Conservation (phyloP, 2,113 vertebrate species). For the Leiothrix lutea region DNA sequence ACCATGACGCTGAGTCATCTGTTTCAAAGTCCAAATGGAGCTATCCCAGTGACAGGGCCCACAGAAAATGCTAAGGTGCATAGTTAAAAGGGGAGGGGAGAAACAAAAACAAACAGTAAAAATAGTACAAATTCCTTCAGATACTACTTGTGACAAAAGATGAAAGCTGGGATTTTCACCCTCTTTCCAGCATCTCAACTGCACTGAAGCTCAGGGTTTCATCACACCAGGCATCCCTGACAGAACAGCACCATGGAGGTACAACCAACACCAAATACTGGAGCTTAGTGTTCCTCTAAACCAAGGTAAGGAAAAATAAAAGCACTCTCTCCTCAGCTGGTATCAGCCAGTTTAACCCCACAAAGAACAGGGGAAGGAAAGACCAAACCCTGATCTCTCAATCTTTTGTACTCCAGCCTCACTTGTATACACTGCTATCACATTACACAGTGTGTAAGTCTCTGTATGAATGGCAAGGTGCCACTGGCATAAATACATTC, state of each 20-base stretch:
- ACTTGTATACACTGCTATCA: neutral
- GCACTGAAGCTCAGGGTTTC: neutral
- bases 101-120: constrained; percentile 66
- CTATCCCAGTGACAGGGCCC: constrained; percentile 19
- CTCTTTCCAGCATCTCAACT: neutral
- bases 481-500: neutral
- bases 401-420: neutral
- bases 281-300: neutral
- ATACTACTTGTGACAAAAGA: constrained; percentile 39
- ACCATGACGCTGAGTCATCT: constrained; percentile 40
- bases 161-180: constrained; percentile 31
- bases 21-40: constrained; percentile 53
- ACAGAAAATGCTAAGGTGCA: constrained; percentile 46
- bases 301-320: neutral
- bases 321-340: neutral
- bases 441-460: neutral
- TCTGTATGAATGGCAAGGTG: constrained; percentile 33
- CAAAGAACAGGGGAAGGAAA: neutral
- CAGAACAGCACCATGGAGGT: rapidly evolving
- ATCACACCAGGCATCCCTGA: neutral
- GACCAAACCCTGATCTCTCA: constrained; percentile 1
- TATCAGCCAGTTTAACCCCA: neutral
- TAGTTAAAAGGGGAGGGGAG: constrained; percentile 63
- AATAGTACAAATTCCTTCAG: constrained; percentile 62
- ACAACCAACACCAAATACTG: neutral